Conservation (phyloP, 2,888 invertebrate species). For the Amiota communis region DNA sequence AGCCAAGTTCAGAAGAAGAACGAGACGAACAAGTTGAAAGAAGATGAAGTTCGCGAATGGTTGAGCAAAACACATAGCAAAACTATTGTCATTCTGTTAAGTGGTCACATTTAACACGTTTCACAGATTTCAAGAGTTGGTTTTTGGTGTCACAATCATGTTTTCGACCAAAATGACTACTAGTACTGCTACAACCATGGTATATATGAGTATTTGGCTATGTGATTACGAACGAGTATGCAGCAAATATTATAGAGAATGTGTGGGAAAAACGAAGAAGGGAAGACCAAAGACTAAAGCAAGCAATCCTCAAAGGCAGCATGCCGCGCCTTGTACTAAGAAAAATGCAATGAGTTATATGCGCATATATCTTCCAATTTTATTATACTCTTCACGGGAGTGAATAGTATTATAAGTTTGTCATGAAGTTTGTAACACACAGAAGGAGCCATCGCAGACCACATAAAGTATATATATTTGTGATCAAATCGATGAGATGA, state of each 20-base stretch:
- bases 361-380: not conserved
- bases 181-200: constrained; percentile 12
- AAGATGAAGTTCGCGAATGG: not conserved
- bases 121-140: constrained; percentile 46
- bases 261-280: too few species aligned
- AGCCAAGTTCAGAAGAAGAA: constrained; percentile 57
- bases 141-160: not conserved
- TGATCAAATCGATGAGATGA: too few species aligned
- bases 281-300: constrained; percentile 1
- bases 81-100: constrained; percentile 68
- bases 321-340: not conserved
- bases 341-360: constrained; percentile 49
- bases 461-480: too few species aligned
- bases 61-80: constrained; percentile 55
- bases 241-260: too few species aligned
- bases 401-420: too few species aligned
- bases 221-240: too few species aligned
- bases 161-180: too few species aligned
- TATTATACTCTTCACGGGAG: too few species aligned
- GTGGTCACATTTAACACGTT: constrained; percentile 67
- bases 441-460: too few species aligned
- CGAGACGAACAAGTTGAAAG: not conserved
- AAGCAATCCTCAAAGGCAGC: constrained; percentile 24
- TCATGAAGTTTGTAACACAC: too few species aligned
- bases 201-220: not conserved